Conservation (phyloP, 2,113 vertebrate species). For the Zootoca vivipara region DNA sequence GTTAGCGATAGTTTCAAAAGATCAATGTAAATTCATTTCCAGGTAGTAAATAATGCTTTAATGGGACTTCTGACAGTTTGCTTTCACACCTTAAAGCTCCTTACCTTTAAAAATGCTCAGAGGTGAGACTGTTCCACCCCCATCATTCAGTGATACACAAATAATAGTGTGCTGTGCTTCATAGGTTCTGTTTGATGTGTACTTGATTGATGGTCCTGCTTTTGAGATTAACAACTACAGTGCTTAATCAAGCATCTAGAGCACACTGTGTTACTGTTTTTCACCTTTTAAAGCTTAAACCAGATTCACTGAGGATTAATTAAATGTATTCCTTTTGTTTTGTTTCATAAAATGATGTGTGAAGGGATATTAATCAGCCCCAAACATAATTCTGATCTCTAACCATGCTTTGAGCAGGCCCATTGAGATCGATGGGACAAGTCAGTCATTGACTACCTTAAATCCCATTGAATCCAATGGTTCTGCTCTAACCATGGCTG, state of each 20-base stretch:
- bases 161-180: constrained; percentile 67
- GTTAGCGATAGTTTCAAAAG: constrained; percentile 81
- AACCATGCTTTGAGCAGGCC: too few relatives aligned
- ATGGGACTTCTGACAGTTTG: constrained; percentile 77
- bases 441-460: too few relatives aligned
- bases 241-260: constrained; percentile 6
- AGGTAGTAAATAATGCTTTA: constrained; percentile 79
- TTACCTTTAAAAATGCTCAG: constrained; percentile 65
- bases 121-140: constrained; percentile 62
- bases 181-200: constrained; percentile 70
- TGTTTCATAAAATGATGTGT: background rate
- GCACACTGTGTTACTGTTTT: constrained; percentile 62
- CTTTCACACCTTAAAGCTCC: constrained; percentile 75
- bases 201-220: constrained; percentile 59
- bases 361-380: background rate
- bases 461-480: too few relatives aligned
- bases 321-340: background rate
- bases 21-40: constrained; percentile 85
- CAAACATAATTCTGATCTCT: constrained; percentile 6
- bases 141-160: constrained; percentile 60
- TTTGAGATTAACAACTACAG: constrained; percentile 53
- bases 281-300: constrained; percentile 27
- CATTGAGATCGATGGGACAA: too few relatives aligned
- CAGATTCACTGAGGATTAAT: constrained; percentile 18
- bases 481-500: too few relatives aligned